phyloP scores from a whole-genome alignment of 1,140 invertebrate species.

The Mycetomoellerius zeteki region DNA sequence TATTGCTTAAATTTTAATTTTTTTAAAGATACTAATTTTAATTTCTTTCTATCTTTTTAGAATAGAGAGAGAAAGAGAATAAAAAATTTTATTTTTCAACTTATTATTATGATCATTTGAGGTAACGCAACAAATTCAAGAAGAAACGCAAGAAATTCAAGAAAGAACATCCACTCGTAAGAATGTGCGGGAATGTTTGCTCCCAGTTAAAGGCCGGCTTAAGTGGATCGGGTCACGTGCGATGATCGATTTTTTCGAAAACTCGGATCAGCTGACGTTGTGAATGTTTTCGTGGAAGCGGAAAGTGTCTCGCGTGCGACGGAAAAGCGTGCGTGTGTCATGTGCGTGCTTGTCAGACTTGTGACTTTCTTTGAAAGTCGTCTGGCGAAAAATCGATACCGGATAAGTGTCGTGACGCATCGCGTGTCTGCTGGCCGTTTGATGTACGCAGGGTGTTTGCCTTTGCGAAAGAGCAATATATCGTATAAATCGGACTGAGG shows the following conservation, averaged over 20 bases:
- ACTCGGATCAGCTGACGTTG: slow-evolving; percentile 44
- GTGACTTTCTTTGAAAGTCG: slow-evolving; percentile 53
- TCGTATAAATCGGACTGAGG: background rate
- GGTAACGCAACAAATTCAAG: background rate
- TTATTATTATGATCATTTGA: background rate
- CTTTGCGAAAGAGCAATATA: background rate
- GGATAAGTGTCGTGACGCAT: background rate
- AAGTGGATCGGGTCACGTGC: slow-evolving; percentile 38
- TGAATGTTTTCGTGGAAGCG: slow-evolving; percentile 9
- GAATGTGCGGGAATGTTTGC: background rate
- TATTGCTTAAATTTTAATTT: background rate
- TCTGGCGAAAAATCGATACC: slow-evolving; percentile 47
- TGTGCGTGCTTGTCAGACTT: background rate
- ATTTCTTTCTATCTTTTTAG: background rate
- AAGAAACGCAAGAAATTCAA: background rate
- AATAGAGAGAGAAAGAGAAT: background rate
- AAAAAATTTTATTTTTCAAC: background rate
- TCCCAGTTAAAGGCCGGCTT: background rate
- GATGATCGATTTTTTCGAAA: slow-evolving; percentile 39
- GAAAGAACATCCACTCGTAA: slow-evolving; percentile 1
- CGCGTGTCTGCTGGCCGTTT: slow-evolving; percentile 41
- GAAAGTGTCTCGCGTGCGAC: slow-evolving; percentile 26
- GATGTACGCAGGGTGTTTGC: background rate
- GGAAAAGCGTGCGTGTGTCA: slow-evolving; percentile 12
- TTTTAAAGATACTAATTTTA: background rate